Conservation (phyloP, 2,113 vertebrate species). For the Dipodomys ordii region DNA sequence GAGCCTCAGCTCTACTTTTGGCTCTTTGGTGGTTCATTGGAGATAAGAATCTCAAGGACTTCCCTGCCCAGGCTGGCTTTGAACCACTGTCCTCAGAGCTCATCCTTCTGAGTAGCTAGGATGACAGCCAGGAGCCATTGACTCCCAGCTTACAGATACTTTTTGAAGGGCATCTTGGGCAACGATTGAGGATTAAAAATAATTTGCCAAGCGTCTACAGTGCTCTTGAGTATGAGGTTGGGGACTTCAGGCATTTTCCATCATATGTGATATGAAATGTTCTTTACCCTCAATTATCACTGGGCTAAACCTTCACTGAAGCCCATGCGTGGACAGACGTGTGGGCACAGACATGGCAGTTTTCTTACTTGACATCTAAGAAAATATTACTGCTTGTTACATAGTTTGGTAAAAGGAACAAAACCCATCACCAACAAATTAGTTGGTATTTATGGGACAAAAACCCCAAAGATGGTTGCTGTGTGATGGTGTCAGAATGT, state of each 20-base stretch:
- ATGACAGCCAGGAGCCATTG: no score
- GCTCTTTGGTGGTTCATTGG: no score
- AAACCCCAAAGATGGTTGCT: constrained; percentile 23
- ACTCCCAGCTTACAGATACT: background rate
- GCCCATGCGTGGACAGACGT: background rate
- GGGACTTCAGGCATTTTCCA: background rate
- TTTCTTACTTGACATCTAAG: constrained; percentile 15
- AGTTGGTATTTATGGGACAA: background rate
- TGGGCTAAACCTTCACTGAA: constrained; percentile 21
- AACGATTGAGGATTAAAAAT: background rate
- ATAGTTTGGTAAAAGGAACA: constrained; percentile 43
- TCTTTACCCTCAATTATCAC: background rate
- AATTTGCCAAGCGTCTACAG: background rate
- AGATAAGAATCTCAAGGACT: no score
- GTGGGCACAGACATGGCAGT: background rate
- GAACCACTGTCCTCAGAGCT: no score
- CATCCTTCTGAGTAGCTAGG: no score
- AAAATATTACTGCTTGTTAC: constrained; percentile 38
- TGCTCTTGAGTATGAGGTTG: background rate
- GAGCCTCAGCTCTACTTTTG: no score
- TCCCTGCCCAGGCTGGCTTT: no score
- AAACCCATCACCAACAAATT: background rate
- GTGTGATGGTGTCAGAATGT: constrained; percentile 23
- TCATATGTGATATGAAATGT: background rate
- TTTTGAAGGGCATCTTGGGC: background rate